These are phyloP conservation scores for Metallyticus violacea DNA, from an alignment of 2,888 invertebrate species.

Conservation along the genomic window DNA sequence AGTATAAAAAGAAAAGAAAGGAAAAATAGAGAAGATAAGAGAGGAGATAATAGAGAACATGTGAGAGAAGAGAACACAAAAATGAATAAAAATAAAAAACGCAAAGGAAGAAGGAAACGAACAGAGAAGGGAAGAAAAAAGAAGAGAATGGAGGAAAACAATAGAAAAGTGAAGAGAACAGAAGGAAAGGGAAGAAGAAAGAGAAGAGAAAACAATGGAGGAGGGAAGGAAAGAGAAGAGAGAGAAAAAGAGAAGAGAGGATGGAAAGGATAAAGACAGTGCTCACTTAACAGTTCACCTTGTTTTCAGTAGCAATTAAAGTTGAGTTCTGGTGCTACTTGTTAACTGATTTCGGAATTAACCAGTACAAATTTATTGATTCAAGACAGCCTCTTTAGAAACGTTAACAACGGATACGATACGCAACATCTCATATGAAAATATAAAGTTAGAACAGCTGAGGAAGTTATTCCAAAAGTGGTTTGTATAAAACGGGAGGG, in stretches of 20 bases:
- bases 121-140: background rate
- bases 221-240: background rate
- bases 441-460: too few species aligned
- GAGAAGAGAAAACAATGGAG: background rate
- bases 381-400: too few species aligned
- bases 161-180: background rate
- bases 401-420: too few species aligned
- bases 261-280: too few species aligned
- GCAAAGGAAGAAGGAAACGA: background rate
- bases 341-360: too few species aligned
- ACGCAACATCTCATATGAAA: too few species aligned
- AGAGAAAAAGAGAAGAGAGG: background rate
- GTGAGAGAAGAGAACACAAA: background rate
- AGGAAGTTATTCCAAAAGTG: too few species aligned
- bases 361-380: too few species aligned
- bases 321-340: too few species aligned
- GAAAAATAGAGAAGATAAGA: background rate
- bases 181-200: background rate
- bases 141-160: background rate
- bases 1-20: background rate
- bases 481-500: too few species aligned
- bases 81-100: background rate
- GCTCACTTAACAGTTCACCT: too few species aligned
- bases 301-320: too few species aligned
- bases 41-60: background rate